A percentile compares a stretch with the other conserved stretches of the same genome.
phyloP scores from a whole-genome alignment of 2,888 invertebrate genomes.

The Eugnorisma glareosa region DNA sequence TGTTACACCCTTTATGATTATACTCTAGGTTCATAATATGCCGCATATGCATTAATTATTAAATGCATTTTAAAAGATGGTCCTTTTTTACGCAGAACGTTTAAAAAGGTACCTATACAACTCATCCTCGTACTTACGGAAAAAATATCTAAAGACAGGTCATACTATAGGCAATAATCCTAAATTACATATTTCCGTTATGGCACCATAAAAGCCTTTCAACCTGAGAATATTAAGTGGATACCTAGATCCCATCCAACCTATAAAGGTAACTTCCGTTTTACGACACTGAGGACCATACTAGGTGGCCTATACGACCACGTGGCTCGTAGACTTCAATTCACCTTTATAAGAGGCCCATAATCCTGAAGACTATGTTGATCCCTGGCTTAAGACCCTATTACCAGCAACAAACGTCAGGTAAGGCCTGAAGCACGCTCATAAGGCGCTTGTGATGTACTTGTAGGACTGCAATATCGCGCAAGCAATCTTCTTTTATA shows the following conservation, averaged over 20 bases:
- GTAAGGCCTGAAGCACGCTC: slow-evolving; percentile 43
- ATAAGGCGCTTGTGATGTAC: slow-evolving; percentile 44
- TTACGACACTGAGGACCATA: slow-evolving; percentile 7
- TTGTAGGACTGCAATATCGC: slow-evolving; percentile 50
- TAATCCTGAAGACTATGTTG: slow-evolving; percentile 34
- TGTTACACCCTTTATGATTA: no score
- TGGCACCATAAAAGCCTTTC: not conserved
- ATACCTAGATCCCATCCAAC: not conserved
- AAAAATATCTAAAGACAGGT: not conserved
- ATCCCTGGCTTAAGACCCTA: slow-evolving; percentile 46
- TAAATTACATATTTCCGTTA: slow-evolving; percentile 2
- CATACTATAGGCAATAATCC: not conserved
- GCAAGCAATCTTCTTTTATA: slow-evolving; percentile 66
- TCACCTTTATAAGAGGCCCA: slow-evolving; percentile 32
- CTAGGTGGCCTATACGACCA: not conserved
- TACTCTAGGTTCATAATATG: not conserved
- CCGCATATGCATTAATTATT: not conserved
- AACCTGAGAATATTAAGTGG: not conserved
- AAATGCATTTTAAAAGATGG: not conserved
- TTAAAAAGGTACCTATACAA: not conserved
- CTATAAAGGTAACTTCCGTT: slow-evolving; percentile 13
- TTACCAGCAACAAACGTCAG: slow-evolving; percentile 54
- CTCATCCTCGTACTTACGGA: not conserved
- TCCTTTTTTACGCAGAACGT: not conserved
- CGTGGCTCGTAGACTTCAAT: slow-evolving; percentile 28